Evolutionary conservation across 2,797 vertebrate species (phyloP).

Genomic region (Sciurus vulgaris): DNA sequence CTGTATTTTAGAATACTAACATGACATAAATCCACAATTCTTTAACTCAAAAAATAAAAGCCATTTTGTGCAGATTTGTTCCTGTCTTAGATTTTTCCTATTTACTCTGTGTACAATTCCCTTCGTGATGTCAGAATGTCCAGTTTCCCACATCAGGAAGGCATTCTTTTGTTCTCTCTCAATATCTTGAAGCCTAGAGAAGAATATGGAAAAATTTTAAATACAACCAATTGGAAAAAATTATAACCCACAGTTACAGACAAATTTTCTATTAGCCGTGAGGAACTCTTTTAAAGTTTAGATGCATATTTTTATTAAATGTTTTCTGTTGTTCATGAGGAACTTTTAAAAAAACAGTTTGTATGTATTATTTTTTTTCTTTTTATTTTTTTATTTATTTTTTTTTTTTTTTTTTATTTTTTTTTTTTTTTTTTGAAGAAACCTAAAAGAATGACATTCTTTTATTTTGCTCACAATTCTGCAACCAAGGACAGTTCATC

Average conservation of each 20-base stretch:
- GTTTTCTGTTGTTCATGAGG: not conserved
- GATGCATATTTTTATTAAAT: too few relatives aligned
- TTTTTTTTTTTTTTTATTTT: too few relatives aligned
- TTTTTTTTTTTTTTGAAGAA: too few relatives aligned
- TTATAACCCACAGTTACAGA: not conserved
- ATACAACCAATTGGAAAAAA: not conserved
- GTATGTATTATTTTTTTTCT: too few relatives aligned
- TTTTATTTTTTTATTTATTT: too few relatives aligned
- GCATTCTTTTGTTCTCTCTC: not conserved
- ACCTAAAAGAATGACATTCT: not conserved
- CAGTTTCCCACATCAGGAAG: not conserved
- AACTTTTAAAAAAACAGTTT: not conserved
- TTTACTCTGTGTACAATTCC: not conserved
- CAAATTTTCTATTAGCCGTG: not conserved
- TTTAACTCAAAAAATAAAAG: constrained; percentile 47
- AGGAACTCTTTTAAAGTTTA: not conserved
- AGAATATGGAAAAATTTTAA: not conserved
- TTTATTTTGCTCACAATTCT: not conserved
- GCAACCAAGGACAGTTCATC: not conserved
- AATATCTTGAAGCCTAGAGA: not conserved
- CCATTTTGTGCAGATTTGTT: not conserved
- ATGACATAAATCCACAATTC: not conserved
- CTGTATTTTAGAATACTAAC: not conserved
- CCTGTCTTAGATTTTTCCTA: not conserved
- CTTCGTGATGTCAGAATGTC: not conserved